These are phyloP conservation scores for Eupithecia subumbrata DNA, from an alignment of 2,888 invertebrate genomes.

Conservation along the genomic window DNA sequence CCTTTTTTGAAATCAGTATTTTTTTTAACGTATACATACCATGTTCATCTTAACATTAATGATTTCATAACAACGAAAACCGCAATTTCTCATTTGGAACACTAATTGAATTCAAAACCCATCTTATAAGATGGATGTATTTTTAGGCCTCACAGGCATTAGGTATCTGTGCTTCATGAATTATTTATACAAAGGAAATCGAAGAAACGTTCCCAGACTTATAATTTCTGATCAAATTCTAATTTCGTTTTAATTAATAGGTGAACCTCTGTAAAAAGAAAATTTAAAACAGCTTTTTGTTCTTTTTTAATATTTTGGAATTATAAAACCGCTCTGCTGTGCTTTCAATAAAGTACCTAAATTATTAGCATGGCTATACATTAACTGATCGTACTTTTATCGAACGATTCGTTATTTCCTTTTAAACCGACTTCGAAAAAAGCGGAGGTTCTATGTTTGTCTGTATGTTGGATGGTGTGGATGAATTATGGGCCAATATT, in stretches of 20 bases:
- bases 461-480: too few relatives aligned
- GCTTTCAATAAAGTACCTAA: background rate
- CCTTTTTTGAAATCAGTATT: background rate
- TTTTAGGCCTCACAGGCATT: slow-evolving; percentile 27
- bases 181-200: slow-evolving; percentile 33
- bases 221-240: slow-evolving; percentile 24
- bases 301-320: slow-evolving; percentile 1
- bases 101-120: slow-evolving; percentile 23
- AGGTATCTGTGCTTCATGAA: slow-evolving; percentile 30
- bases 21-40: background rate
- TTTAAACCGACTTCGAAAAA: too few relatives aligned
- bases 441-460: too few relatives aligned
- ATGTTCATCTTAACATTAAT: background rate
- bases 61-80: slow-evolving; percentile 10
- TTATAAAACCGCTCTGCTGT: background rate
- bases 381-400: too few relatives aligned
- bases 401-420: too few relatives aligned
- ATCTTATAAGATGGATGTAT: slow-evolving; percentile 28
- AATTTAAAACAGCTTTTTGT: background rate
- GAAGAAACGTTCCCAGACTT: slow-evolving; percentile 20
- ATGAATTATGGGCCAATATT: too few relatives aligned
- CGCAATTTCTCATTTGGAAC: slow-evolving; percentile 7
- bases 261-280: background rate
- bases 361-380: too few relatives aligned
- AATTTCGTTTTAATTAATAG: slow-evolving; percentile 19